Evolutionary conservation across 2,113 vertebrate species (phyloP), one percentile per base, ranked within the genome.

Genomic region (Natator depressus): DNA sequence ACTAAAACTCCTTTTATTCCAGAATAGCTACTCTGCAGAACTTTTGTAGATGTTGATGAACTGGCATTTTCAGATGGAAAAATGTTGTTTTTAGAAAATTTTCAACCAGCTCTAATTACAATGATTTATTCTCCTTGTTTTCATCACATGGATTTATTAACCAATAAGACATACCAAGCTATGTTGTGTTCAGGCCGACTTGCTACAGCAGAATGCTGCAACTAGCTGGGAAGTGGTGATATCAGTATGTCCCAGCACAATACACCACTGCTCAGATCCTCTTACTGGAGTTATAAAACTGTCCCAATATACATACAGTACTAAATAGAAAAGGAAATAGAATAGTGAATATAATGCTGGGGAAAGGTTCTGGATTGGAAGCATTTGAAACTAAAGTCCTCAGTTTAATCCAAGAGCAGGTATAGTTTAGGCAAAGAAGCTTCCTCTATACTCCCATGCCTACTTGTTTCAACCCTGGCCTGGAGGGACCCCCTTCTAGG

Each of bases 71-170:
- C 75, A 20, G 20, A 1, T 6, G 76, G 88, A 14, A 62, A 84
- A 88, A 62, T 1, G 4, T 1, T 69, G 27, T 16, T 4, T 72
- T 20, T 35, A 35, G 51, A 87, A 91, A 84, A 86, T 7, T 8
- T 16, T 69, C 29, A 3, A 12, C 16, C 10, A 51, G 6, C 31
- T 42, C 22, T 20, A 54, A 1, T 47, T 72, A 35, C 81, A 88
- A 42, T 49, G 6, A 35, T 0, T n/a, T 8, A 4, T 0, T 0
- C 2, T 47, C 0, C 19, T 22, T 46, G 19, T 46, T 11, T n/a
- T 87, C 75, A 47, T 50, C 11, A 2, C 12, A 42, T 11, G 5
- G 50, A 17, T 57, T n/a, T 17, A 5, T 12, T 35, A 57, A 8
- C 4, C 14, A 1, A 0, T 80, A 54, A 16, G 59, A 19, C 57